phyloP scores from a whole-genome alignment of 2,888 invertebrate species.

The Artemia sp. region DNA sequence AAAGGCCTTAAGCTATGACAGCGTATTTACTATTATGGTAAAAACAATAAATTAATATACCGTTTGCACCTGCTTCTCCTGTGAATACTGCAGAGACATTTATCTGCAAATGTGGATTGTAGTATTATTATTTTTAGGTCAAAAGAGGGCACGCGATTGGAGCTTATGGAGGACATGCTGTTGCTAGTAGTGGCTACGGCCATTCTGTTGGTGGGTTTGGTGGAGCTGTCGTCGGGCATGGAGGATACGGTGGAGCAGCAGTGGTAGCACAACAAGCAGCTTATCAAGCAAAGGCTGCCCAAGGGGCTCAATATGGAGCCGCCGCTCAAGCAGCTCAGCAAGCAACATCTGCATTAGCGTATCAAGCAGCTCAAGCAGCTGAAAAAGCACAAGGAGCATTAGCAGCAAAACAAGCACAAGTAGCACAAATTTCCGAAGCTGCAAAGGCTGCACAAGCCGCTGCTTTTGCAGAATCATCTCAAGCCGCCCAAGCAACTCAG shows the following conservation, averaged over 20 bases:
- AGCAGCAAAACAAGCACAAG: constrained; percentile 25
- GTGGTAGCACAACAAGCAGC: constrained; percentile 24
- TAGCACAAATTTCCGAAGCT: constrained; percentile 25
- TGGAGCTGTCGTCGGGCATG: constrained; percentile 21
- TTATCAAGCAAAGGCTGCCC: constrained; percentile 23
- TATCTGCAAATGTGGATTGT: no score
- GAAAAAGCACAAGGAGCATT: constrained; percentile 24
- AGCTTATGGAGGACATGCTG: constrained; percentile 23
- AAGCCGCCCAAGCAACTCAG: constrained; percentile 22
- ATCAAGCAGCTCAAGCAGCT: constrained; percentile 24
- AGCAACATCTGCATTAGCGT: constrained; percentile 22
- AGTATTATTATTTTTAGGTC: constrained; percentile 17
- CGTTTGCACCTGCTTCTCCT: no score
- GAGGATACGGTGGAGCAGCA: constrained; percentile 23
- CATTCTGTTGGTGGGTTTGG: constrained; percentile 22
- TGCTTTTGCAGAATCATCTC: constrained; percentile 21
- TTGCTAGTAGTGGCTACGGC: constrained; percentile 18
- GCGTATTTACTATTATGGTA: no score
- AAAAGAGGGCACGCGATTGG: constrained; percentile 23
- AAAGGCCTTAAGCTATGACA: no score
- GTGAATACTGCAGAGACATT: no score
- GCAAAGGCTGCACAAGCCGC: constrained; percentile 24
- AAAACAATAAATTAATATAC: no score
- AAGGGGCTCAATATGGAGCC: constrained; percentile 16
- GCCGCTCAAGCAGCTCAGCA: constrained; percentile 25